Conservation (phyloP, 1,140 invertebrate genomes). For the Drosophila sp. region DNA sequence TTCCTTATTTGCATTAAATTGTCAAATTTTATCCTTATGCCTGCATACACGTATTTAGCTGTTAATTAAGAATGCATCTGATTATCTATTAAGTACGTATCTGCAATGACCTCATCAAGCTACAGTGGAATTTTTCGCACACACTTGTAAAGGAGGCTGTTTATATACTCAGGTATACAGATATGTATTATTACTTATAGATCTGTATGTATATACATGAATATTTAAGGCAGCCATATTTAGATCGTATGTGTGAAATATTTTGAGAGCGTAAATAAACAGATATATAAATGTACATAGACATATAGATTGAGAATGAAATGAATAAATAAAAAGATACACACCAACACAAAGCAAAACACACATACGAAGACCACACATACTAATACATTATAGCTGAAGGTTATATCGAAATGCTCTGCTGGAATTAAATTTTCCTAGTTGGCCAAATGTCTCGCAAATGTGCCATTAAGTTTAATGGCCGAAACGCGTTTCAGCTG, state of each 20-base stretch:
- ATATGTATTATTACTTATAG: constrained; percentile 38
- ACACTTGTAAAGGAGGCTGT: constrained; percentile 42
- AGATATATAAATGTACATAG: constrained; percentile 1
- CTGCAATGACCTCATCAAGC: constrained; percentile 67
- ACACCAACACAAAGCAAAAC: constrained; percentile 62
- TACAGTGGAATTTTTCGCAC: constrained; percentile 66
- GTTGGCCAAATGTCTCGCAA: constrained; percentile 33
- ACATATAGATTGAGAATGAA: constrained; percentile 42
- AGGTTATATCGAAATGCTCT: constrained; percentile 57
- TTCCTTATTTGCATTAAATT: constrained; percentile 25
- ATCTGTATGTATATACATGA: constrained; percentile 4
- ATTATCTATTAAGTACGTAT: constrained; percentile 17
- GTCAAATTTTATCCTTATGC: not conserved
- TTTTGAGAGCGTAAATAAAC: constrained; percentile 36
- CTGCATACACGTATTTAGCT: not conserved
- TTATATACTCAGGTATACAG: constrained; percentile 40
- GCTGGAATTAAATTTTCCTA: constrained; percentile 36
- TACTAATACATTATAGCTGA: constrained; percentile 56
- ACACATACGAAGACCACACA: constrained; percentile 21
- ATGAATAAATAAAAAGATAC: constrained; percentile 62
- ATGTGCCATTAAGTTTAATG: constrained; percentile 22
- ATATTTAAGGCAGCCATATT: constrained; percentile 32
- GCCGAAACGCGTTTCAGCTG: constrained; percentile 21
- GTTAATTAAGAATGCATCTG: not conserved
- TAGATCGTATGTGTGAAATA: constrained; percentile 34